Evolutionary conservation across 1,140 invertebrate genomes (phyloP), one percentile per base, ranked within the genome.

Genomic region (Drosophila baimaii): DNA sequence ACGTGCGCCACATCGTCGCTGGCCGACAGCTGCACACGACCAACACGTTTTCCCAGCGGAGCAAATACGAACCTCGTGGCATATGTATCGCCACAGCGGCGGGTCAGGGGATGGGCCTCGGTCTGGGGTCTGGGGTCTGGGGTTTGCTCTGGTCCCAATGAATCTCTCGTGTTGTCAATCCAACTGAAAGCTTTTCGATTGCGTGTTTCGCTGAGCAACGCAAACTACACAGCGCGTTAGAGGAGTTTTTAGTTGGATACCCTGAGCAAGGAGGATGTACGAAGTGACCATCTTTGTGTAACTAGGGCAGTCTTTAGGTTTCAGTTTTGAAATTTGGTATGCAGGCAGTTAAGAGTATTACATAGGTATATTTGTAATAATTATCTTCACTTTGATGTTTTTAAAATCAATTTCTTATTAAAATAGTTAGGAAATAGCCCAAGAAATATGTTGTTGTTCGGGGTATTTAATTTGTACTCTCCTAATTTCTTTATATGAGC

Each of bases 21-120:
- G 74, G 74, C 70, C 57, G 56, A 68, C 61, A 17, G 58, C 61
- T 76, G 84, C 83, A 88, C 83, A 88, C 84, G 84, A 88, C 77
- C 54, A 84, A 78, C 83, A 88, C 83, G 83, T 88, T 88, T 64
- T 72, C 56, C 29, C 59, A 35, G 49, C 64, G 47, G 41, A 80
- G 66, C 77, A 64, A 77, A 66, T 46, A 13, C 29, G 33, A 39
- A 61, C 68, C 72, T 73, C 68, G 68, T 74, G 64, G 76, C 63
- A 56, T 78, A 70, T 25, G 51, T 78, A 70, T 25, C 27, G 9
- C 33, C 33, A 9, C 43, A 31, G 15, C 23, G 43, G 10, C 49
- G 29, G 49, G 47, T 46, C 41, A 63, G 64, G 57, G 33, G 33
- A 17, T 35, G 23, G 23, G 5, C 12, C n/a, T 44, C 37, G 54